A percentile compares a stretch with the other conserved stretches of the same genome.
Conservation (phyloP, 2,888 invertebrate genomes). For the Lasioglossum malachurum region DNA sequence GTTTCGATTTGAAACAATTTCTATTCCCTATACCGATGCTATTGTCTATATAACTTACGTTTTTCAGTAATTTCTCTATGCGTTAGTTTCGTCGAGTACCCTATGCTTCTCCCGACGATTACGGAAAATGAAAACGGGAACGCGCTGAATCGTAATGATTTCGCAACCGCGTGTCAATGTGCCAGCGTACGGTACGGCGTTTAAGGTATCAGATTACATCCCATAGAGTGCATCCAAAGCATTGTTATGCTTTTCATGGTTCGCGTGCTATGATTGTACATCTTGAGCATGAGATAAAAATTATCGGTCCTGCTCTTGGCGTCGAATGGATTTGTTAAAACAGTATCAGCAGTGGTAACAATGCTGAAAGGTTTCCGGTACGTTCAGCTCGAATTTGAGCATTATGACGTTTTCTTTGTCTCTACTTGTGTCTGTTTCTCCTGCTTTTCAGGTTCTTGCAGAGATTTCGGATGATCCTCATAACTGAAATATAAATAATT, state of each 20-base stretch:
- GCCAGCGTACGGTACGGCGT: neutral
- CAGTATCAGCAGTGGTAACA: constrained; percentile 35
- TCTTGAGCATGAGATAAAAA: constrained; percentile 59
- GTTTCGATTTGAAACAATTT: neutral
- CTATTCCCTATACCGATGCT: constrained; percentile 13
- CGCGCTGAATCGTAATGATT: neutral
- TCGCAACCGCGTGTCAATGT: neutral
- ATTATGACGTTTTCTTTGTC: constrained; percentile 79
- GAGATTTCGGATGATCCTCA: constrained; percentile 88
- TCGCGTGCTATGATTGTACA: constrained; percentile 50
- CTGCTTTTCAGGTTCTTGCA: constrained; percentile 78
- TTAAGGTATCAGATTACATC: neutral
- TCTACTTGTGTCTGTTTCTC: constrained; percentile 67
- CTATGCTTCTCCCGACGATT: neutral
- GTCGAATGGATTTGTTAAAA: constrained; percentile 46
- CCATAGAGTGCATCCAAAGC: constrained; percentile 28
- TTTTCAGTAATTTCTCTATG: neutral
- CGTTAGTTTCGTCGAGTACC: constrained; percentile 4
- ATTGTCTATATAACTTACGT: neutral
- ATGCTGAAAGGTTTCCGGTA: constrained; percentile 28
- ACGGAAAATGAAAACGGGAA: constrained; percentile 3
- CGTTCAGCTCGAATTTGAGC: constrained; percentile 17
- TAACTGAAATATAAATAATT: constrained; percentile 86
- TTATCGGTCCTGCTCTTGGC: constrained; percentile 34
- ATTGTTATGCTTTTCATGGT: constrained; percentile 22